Evolutionary conservation across 2,888 invertebrate species (phyloP), one percentile per base, ranked within the genome.

Genomic region (Pammene aurita): DNA sequence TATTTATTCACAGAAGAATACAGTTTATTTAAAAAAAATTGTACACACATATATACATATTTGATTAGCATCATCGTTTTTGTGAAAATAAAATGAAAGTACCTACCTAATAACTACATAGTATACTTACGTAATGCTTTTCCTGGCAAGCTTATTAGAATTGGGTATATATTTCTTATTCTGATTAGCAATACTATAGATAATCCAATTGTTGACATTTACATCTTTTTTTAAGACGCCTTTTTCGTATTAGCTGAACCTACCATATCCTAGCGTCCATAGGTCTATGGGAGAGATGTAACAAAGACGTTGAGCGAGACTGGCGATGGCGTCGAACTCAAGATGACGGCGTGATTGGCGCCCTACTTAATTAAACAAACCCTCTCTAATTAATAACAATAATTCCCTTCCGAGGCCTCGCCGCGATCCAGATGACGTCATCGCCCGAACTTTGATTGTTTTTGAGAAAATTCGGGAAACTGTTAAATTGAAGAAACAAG

Each of bases 321-420:
- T 77, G 89, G 84, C 82, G 84, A 86, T 77, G 89, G 84, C 82
- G 84, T 85, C 80, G 84, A 78, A 81, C 77, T 76, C 80, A 76
- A 80, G 85, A 85, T 87, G 90, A 87, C 84, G 88, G 80, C 85
- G 88, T 90, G 90, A 92, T 92, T 88, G 90, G 88, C 88, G 87
- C 88, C 85, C 83, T 88, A 87, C 88, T 90, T 91, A 91, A 92
- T 92, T 92, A 91, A 89, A 89, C 85, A 88, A 80, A 84, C 86
- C 85, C 87, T 86, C 84, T 79, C 89, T 92, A 91, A 92, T 92
- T 92, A 92, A 92, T 91, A 92, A 90, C 88, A 91, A 91, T 92
- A 91, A 90, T 87, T 89, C 84, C 78, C 80, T 80, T 80, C 80
- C 76, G 81, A 80, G 79, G 83, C 84, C 82, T 84, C 83, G 81